Evolutionary conservation across 1,140 invertebrate genomes (phyloP).

Genomic region (Lithobius niger): DNA sequence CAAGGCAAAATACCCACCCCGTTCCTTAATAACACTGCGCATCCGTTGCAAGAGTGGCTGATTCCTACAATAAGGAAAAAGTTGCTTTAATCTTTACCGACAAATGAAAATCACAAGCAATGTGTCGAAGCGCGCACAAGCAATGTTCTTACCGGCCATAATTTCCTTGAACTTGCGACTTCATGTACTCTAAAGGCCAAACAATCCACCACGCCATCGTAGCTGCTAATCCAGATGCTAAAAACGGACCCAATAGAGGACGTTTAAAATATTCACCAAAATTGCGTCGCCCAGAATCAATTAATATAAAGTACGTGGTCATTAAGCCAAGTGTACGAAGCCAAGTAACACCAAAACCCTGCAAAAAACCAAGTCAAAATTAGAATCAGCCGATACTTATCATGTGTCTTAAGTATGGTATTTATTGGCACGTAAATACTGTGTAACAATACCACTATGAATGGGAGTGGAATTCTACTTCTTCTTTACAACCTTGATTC

Average conservation of each 20-base stretch:
- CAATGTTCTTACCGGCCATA: slow-evolving; percentile 23
- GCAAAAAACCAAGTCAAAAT: no score
- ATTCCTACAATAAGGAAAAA: slow-evolving; percentile 25
- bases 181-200: slow-evolving; percentile 30
- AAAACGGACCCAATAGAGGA: slow-evolving; percentile 26
- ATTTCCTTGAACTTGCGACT: slow-evolving; percentile 27
- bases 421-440: no score
- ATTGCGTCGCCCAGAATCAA: neutral
- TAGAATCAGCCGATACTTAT: no score
- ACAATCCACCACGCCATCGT: slow-evolving; percentile 31
- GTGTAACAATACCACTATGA: no score
- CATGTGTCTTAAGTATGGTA: no score
- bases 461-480: no score
- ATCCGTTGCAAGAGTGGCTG: slow-evolving; percentile 14
- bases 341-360: neutral
- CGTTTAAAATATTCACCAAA: slow-evolving; percentile 25
- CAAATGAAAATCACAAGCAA: slow-evolving; percentile 19
- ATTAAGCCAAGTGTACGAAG: neutral
- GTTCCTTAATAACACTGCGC: neutral
- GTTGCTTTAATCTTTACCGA: slow-evolving; percentile 24
- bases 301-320: neutral
- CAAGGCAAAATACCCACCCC: slow-evolving; percentile 1
- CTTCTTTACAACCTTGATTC: no score
- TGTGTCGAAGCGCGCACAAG: no score
- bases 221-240: slow-evolving; percentile 24